Conservation (phyloP, 2,113 vertebrate species). For the Festucalex cinctus region DNA sequence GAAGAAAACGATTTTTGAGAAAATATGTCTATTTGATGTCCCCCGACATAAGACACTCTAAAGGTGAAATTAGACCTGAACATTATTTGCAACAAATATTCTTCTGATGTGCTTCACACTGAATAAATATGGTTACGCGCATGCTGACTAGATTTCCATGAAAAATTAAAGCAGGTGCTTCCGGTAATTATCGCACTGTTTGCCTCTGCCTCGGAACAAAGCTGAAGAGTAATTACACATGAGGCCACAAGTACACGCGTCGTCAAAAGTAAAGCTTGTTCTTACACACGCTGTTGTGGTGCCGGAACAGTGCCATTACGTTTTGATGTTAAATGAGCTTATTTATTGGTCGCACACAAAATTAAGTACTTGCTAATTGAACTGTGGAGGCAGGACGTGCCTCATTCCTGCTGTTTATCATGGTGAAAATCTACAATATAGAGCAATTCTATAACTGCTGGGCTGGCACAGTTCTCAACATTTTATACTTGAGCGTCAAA, state of each 20-base stretch:
- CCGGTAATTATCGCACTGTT: constrained; percentile 89
- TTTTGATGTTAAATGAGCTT: constrained; percentile 50
- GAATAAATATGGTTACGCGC: constrained; percentile 40
- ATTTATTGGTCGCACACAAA: not conserved
- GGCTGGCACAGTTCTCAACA: too few species aligned
- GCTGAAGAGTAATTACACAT: constrained; percentile 86
- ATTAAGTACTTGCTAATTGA: not conserved
- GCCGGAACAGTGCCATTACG: constrained; percentile 9
- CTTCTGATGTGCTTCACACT: constrained; percentile 22
- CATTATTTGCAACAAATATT: constrained; percentile 29
- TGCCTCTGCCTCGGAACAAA: constrained; percentile 77
- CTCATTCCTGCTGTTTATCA: not conserved
- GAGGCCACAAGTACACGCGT: constrained; percentile 59
- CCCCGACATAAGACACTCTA: constrained; percentile 54
- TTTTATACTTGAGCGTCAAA: not conserved
- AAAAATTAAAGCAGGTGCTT: constrained; percentile 89
- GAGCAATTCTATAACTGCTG: too few species aligned
- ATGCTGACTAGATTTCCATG: constrained; percentile 79
- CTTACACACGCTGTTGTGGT: constrained; percentile 33
- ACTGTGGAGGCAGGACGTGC: not conserved
- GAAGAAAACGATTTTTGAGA: constrained; percentile 28
- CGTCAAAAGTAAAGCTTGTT: constrained; percentile 45
- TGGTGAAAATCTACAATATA: too few species aligned
- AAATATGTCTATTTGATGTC: constrained; percentile 3
- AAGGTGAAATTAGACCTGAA: constrained; percentile 40